Evolutionary conservation across 2,113 vertebrate genomes (phyloP).

Genomic region (Cyprinodon variegatus): DNA sequence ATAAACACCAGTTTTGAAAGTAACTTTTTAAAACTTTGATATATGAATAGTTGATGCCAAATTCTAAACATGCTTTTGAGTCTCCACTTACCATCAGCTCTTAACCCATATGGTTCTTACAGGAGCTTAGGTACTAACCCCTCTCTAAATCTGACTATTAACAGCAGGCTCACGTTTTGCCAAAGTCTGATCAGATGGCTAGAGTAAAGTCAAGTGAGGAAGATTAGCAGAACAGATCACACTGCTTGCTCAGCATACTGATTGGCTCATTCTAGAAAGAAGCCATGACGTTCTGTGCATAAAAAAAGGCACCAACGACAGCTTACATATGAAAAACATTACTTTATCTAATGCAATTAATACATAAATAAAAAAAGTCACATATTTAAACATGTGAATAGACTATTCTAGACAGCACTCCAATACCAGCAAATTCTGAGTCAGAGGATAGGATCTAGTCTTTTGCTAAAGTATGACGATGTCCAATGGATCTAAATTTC

Average conservation of each 20-base stretch:
- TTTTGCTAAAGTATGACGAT: constrained; percentile 52
- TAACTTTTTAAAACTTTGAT: background rate
- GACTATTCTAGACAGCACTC: constrained; percentile 9
- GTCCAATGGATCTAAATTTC: constrained; percentile 33
- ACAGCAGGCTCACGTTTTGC: constrained; percentile 59
- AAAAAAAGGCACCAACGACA: constrained; percentile 30
- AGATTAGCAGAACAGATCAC: constrained; percentile 64
- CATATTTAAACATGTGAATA: background rate
- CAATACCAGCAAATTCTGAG: constrained; percentile 27
- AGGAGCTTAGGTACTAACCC: constrained; percentile 55
- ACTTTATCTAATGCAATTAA: constrained; percentile 11
- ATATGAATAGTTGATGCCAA: background rate
- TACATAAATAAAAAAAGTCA: background rate
- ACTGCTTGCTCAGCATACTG: constrained; percentile 43
- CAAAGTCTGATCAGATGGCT: constrained; percentile 68
- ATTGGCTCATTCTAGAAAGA: constrained; percentile 33
- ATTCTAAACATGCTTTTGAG: constrained; percentile 1
- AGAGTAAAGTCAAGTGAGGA: constrained; percentile 68
- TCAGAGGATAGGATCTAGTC: constrained; percentile 42
- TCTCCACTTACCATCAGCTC: constrained; percentile 15
- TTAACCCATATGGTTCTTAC: constrained; percentile 26
- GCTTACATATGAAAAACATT: constrained; percentile 19
- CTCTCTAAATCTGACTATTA: constrained; percentile 57
- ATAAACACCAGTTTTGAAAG: background rate
- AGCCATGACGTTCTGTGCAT: constrained; percentile 7